These are phyloP conservation scores for Antechinus flavipes DNA, from an alignment of 2,113 vertebrate genomes.

Conservation along the genomic window DNA sequence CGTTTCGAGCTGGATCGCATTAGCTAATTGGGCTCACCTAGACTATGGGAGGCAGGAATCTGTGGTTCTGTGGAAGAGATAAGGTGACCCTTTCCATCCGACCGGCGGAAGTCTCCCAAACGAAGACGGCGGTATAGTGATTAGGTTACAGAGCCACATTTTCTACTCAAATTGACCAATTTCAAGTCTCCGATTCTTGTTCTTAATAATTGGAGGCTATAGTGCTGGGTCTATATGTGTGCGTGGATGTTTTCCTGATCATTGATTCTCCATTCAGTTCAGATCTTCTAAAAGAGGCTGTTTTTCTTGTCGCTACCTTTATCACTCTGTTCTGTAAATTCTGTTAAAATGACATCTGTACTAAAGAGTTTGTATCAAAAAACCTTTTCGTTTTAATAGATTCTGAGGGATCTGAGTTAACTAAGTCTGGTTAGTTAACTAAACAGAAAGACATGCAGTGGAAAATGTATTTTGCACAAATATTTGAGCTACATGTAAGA, in stretches of 20 bases:
- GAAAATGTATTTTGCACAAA: not conserved
- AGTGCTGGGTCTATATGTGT: not conserved
- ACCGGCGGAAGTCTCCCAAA: constrained; percentile 50
- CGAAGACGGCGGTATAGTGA: not conserved
- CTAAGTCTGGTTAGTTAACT: not conserved
- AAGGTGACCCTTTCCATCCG: constrained; percentile 35
- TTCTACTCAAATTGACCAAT: not conserved
- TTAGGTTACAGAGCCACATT: not conserved
- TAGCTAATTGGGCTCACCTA: constrained; percentile 7
- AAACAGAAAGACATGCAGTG: not conserved
- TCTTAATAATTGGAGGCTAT: constrained; percentile 5
- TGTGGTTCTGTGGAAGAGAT: not conserved
- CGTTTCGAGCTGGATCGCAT: constrained; percentile 17
- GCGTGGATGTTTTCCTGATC: not conserved
- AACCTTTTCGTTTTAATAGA: constrained; percentile 27
- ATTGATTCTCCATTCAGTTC: constrained; percentile 41
- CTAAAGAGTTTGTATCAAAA: constrained; percentile 40
- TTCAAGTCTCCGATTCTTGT: not conserved
- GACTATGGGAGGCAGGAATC: constrained; percentile 42
- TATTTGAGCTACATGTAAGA: constrained; percentile 35
- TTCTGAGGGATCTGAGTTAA: constrained; percentile 4
- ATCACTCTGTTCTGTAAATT: constrained; percentile 39
- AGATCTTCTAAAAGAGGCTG: constrained; percentile 17
- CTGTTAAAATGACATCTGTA: constrained; percentile 4
- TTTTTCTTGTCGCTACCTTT: constrained; percentile 15